A percentile compares a stretch with the other conserved stretches of the same genome.
These are phyloP conservation scores for Polydrusus pterygomalis DNA, from an alignment of 2,888 invertebrate species.

Conservation along the genomic window DNA sequence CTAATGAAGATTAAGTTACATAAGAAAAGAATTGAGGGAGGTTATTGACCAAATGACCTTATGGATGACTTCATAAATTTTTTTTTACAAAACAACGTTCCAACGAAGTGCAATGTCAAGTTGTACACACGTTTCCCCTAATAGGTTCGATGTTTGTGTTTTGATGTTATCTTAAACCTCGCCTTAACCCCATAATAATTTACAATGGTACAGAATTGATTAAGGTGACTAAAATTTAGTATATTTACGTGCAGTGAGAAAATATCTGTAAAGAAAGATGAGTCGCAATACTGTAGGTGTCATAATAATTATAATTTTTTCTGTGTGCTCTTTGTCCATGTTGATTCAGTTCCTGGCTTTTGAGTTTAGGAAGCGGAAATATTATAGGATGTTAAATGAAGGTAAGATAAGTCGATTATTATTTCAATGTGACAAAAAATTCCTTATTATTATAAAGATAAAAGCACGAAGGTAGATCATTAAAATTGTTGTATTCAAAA, in stretches of 20 bases:
- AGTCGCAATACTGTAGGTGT: neutral
- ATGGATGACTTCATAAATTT: too few relatives aligned
- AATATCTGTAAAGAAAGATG: neutral
- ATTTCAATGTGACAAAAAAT: neutral
- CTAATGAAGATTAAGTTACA: too few relatives aligned
- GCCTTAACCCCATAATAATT: neutral
- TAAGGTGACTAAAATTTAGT: neutral
- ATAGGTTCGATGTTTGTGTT: neutral
- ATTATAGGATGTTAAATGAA: conserved; percentile 58
- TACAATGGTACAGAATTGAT: neutral
- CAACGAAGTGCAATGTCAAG: too few relatives aligned
- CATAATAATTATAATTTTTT: neutral
- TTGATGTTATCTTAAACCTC: neutral
- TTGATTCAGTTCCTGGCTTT: conserved; percentile 3
- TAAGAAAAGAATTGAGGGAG: too few relatives aligned
- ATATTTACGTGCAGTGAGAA: neutral
- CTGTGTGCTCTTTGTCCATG: neutral
- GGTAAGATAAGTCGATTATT: conserved; percentile 41
- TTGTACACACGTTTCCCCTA: neutral
- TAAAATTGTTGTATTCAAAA: too few relatives aligned
- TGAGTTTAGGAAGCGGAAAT: conserved; percentile 50
- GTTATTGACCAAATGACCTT: too few relatives aligned
- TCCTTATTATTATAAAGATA: too few relatives aligned
- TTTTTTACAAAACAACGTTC: too few relatives aligned
- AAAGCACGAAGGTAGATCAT: too few relatives aligned